These are phyloP conservation scores for Tortrix viridana DNA, from an alignment of 2,888 invertebrate species.

Conservation along the genomic window DNA sequence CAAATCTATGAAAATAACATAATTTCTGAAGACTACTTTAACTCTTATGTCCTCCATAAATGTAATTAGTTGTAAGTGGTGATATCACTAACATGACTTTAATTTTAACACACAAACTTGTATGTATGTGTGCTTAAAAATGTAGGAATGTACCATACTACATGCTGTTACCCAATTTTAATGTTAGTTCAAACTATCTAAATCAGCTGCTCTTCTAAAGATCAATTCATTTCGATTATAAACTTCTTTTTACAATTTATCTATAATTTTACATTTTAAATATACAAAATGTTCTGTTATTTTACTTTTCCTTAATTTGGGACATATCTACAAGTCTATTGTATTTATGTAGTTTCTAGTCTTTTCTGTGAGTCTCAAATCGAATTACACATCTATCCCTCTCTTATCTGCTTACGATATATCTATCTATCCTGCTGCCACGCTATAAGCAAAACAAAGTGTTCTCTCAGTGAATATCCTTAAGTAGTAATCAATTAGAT, in stretches of 20 bases:
- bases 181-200: background rate
- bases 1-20: no score
- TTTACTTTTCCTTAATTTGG: conserved; percentile 19
- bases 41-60: no score
- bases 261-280: conserved; percentile 5
- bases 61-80: no score
- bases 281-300: conserved; percentile 21
- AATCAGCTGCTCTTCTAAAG: background rate
- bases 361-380: conserved; percentile 22
- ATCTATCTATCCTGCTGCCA: background rate
- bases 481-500: background rate
- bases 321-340: conserved; percentile 29
- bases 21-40: no score
- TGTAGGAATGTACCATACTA: no score
- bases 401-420: conserved; percentile 1
- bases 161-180: background rate
- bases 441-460: background rate
- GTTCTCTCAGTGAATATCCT: background rate
- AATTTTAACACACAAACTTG: no score
- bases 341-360: conserved; percentile 20
- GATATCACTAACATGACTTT: no score
- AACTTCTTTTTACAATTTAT: conserved; percentile 21
- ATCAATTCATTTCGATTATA: conserved; percentile 8
- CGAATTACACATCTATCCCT: conserved; percentile 9
- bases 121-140: no score